phyloP scores from a whole-genome alignment of 1,140 invertebrate species.

The Galleria mellonella region DNA sequence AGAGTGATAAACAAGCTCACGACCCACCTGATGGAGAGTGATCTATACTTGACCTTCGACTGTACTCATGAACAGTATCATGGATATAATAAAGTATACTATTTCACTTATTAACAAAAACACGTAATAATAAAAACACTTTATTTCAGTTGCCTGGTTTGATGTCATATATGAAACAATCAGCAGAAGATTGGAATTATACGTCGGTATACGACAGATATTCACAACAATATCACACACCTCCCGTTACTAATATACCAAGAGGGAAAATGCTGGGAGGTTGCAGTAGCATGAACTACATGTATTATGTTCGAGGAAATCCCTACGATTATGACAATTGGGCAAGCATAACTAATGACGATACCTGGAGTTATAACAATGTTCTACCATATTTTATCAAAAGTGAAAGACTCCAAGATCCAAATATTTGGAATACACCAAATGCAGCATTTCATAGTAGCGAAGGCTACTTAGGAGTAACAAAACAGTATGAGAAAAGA shows the following conservation, averaged over 20 bases:
- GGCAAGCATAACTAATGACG: constrained; percentile 72
- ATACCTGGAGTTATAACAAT: constrained; percentile 76
- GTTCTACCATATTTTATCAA: constrained; percentile 29
- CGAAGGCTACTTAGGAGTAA: constrained; percentile 5
- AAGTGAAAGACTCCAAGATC: constrained; percentile 10
- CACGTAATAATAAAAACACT: too few relatives aligned
- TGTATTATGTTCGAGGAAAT: constrained; percentile 86
- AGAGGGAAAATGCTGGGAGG: constrained; percentile 77
- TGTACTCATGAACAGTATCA: too few relatives aligned
- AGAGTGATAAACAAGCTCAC: too few relatives aligned
- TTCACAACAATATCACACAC: constrained; percentile 76
- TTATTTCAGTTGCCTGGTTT: constrained; percentile 25
- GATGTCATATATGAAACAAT: constrained; percentile 16
- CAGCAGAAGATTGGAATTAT: constrained; percentile 81
- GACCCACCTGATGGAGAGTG: too few relatives aligned
- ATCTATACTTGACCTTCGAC: too few relatives aligned
- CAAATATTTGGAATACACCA: neutral
- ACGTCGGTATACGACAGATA: constrained; percentile 77
- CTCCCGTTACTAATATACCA: constrained; percentile 73
- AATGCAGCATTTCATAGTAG: constrained; percentile 8
- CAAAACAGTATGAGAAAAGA: neutral
- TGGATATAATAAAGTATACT: too few relatives aligned
- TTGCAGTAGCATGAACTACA: constrained; percentile 81
- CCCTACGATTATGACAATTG: constrained; percentile 81
- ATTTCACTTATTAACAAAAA: too few relatives aligned